Evolutionary conservation across 35 echinoderm and acorn worm genomes (phyloP), one percentile per base, ranked within the genome.

Genomic region (Diadema setosum): DNA sequence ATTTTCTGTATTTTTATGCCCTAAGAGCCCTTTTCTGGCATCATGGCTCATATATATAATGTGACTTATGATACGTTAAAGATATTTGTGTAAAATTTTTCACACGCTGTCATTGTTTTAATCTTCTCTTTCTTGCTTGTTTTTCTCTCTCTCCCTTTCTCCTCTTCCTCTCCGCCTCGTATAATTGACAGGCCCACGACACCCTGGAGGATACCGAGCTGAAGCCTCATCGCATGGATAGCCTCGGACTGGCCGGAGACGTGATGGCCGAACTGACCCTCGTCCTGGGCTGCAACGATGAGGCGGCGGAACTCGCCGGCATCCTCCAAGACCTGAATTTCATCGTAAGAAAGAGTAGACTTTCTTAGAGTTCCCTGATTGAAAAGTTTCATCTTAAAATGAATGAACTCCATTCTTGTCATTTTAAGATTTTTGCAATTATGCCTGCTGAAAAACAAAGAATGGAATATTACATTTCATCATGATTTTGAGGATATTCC

Each of bases 281-380:
- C 5, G 35, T 92, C 17, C 70, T 92, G 14, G 82, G 74, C 12
- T 73, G 78, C 8, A 80, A 86, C 64, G 86, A 99, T 14, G 56
- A 89, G 75, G 86, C 90, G 43, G 89, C 96, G 21, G 96, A 99
- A 27, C 81, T 99, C 7, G 93, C 96, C 23, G 96, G 96, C 4
- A 91, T 99, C 57, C 75, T 99, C 2, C 88, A 92, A 60, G 96
- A 99, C 67, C 85, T 84, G 8, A 58, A 95, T 50, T 99, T 99
- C 44, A 75, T 85, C 39, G 96, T 99, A 98, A 85, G 92, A 81
- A 45, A 26, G n/a, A n/a, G 14, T 31, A 7, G 17, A 39, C 48
- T n/a, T 52, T 11, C 9, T 11, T n/a, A 52, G n/a, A n/a, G 48
- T 52, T 52, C n/a, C 9, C 48, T 52, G 9, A 11, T 52, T 52